phyloP scores from a whole-genome alignment of 1,140 invertebrate species.

The Anthonomus grandis region DNA sequence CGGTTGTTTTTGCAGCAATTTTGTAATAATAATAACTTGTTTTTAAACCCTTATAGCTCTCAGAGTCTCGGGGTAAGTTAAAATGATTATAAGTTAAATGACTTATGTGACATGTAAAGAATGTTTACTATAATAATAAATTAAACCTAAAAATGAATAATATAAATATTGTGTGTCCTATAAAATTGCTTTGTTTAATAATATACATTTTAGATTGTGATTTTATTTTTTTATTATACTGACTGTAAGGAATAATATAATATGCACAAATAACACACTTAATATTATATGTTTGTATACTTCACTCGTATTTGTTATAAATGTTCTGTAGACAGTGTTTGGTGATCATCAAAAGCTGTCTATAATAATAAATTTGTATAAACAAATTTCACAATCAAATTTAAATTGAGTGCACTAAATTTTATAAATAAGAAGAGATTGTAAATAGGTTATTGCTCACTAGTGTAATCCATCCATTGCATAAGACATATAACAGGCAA shows the following conservation, averaged over 20 bases:
- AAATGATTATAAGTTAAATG: too few species aligned
- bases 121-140: too few species aligned
- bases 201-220: background rate
- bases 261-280: background rate
- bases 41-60: too few species aligned
- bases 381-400: conserved; percentile 13
- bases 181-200: too few species aligned
- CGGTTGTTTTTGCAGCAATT: too few species aligned
- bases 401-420: conserved; percentile 3
- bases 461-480: conserved; percentile 48
- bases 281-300: background rate
- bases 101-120: too few species aligned
- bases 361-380: background rate
- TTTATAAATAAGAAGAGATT: conserved; percentile 19
- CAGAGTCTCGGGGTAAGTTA: too few species aligned
- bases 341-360: background rate
- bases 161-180: too few species aligned
- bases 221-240: background rate
- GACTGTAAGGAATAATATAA: background rate
- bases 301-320: background rate
- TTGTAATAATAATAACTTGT: too few species aligned
- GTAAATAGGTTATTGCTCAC: conserved; percentile 44
- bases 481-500: conserved; percentile 25
- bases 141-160: too few species aligned
- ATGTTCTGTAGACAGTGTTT: background rate